Conservation (phyloP, 2,797 vertebrate species). For the Chaunax sp. region DNA sequence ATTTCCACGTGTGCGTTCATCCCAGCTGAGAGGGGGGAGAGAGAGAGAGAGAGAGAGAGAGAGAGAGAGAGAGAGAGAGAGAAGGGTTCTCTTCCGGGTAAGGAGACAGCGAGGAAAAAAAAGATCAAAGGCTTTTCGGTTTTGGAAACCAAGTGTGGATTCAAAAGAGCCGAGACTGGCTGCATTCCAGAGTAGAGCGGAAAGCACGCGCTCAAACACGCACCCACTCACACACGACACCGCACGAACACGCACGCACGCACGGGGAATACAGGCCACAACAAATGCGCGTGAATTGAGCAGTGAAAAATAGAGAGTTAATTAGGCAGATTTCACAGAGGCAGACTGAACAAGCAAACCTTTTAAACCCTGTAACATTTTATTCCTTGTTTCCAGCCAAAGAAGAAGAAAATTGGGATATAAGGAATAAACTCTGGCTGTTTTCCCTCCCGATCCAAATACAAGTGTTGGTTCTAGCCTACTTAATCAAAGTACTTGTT, state of each 20-base stretch:
- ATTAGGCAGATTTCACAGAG: constrained; percentile 77
- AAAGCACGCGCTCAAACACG: constrained; percentile 75
- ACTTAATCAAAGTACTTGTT: constrained; percentile 59
- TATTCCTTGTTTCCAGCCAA: constrained; percentile 65
- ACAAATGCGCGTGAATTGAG: constrained; percentile 31
- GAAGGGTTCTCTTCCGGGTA: constrained; percentile 98
- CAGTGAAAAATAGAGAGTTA: constrained; percentile 51
- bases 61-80: constrained; percentile 67
- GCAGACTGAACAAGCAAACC: constrained; percentile 67
- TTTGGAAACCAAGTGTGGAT: constrained; percentile 91
- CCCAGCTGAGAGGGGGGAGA: constrained; percentile 90
- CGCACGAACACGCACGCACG: constrained; percentile 9
- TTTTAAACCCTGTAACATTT: constrained; percentile 60
- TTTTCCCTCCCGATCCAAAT: constrained; percentile 41
- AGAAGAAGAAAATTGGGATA: constrained; percentile 40
- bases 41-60: constrained; percentile 39
- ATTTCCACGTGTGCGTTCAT: constrained; percentile 97
- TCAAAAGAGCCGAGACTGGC: constrained; percentile 88
- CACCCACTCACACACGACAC: constrained; percentile 40
- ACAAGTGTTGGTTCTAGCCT: constrained; percentile 52
- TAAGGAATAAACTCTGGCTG: constrained; percentile 50
- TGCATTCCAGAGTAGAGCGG: constrained; percentile 88
- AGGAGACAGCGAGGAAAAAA: constrained; percentile 86
- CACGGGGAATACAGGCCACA: constrained; percentile 22
- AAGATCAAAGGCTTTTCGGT: constrained; percentile 96